Evolutionary conservation across 2,888 invertebrate genomes (phyloP).

Genomic region (Laspeyria flexula): DNA sequence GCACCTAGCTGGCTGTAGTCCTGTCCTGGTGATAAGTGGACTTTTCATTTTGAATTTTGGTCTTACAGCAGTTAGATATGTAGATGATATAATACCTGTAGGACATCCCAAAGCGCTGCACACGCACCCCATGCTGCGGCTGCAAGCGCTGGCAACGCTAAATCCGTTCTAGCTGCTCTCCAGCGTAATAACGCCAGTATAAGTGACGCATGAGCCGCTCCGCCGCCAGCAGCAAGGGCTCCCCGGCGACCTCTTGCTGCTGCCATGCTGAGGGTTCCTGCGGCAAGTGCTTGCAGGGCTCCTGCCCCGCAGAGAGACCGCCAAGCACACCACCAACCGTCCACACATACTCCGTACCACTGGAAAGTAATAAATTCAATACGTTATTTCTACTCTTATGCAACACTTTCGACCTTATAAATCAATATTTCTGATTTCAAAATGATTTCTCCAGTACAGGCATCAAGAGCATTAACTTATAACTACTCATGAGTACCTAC

Average conservation of each 20-base stretch:
- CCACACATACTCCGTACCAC: conserved; percentile 94
- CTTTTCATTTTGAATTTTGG: too few relatives aligned
- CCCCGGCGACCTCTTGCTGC: conserved; percentile 90
- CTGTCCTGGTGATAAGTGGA: too few relatives aligned
- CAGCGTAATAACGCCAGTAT: conserved; percentile 91
- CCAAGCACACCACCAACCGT: conserved; percentile 91
- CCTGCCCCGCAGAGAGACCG: conserved; percentile 91
- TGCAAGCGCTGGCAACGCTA: conserved; percentile 93
- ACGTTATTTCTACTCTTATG: too few relatives aligned
- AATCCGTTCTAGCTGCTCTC: conserved; percentile 93
- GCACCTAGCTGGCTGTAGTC: too few relatives aligned
- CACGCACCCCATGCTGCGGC: conserved; percentile 95
- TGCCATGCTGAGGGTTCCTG: conserved; percentile 92
- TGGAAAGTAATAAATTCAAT: conserved; percentile 71
- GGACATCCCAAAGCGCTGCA: conserved; percentile 94
- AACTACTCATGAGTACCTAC: too few relatives aligned
- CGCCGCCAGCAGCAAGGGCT: conserved; percentile 92
- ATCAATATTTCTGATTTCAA: too few relatives aligned
- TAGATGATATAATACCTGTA: conserved; percentile 82
- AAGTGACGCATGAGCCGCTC: conserved; percentile 92
- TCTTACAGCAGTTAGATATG: too few relatives aligned
- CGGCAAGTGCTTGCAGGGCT: conserved; percentile 90
- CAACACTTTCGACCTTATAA: too few relatives aligned
- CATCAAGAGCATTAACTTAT: too few relatives aligned
- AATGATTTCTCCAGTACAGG: too few relatives aligned